Evolutionary conservation across 1,140 invertebrate species (phyloP), one percentile per base, ranked within the genome.

Genomic region (Heterodera schachtii): DNA sequence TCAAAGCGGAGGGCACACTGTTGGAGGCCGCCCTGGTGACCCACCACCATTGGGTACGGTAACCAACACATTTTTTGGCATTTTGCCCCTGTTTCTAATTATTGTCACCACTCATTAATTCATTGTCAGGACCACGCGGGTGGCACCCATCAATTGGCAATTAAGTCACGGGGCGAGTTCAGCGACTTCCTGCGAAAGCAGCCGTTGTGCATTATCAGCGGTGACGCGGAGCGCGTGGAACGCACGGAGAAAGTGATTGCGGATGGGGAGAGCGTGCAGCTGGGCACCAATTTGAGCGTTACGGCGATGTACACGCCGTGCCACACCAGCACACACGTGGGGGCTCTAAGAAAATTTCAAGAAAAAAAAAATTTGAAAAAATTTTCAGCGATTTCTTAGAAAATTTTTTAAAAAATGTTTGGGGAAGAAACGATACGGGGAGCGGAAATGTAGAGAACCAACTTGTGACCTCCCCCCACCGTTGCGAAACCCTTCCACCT

Each of bases 181-280:
- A 80, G n/a, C 11, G 16, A 21, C 16, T 6, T 7, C 9, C 43
- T 64, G n/a, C 2, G 16, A 44, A 52, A n/a, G 49, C 13, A 11
- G 57, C 57, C 57, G 16, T 4, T 83, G 44, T 64, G 31, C 69
- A 83, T 83, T 64, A 78, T 78, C 64, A 80, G 81, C 52, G 82
- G 82, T n/a, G 82, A 83, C 66, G 74, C 21, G 21, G 52, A 46
- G 1, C 83, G 82, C 41, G 75, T 83, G 46, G 75, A 84, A 64
- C 11, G 21, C 19, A 79, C 69, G 31, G 71, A 41, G 81, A 80
- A 66, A 76, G 81, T 83, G 31, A 19, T 82, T 19, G 46, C 73
- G 21, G 49, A 82, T 41, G 83, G 82, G 21, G 9, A 60, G 41
- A 41, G 70, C 31, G 82, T 84, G n/a, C 52, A 52, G 47, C 21